Base-by-base conservation (phyloP, 2,888 invertebrate genomes). In the Hydrotaea cyrtoneurina region DNA sequence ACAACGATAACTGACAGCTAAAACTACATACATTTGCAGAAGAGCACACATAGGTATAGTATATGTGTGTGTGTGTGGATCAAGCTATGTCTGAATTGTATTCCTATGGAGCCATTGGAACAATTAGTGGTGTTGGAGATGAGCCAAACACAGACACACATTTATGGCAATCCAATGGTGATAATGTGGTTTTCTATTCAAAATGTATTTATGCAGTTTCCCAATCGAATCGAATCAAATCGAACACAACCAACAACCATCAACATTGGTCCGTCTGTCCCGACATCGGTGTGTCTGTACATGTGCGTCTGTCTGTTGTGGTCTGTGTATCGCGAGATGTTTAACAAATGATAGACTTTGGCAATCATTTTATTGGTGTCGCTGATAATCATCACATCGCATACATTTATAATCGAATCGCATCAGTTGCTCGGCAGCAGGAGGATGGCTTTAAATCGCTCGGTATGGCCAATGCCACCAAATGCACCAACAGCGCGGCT, bases 311-410 rank as follows among this genome's bases (percentile, higher is more conserved):
- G 80, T 87, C 78, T 86, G 87, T 84, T 87, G 86, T 87, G 86
- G 53, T 72, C 69, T 23, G 19, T 36, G 74, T 78, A 53, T 23
- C 57, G 43, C 39, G 66, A 82, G 81, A 82, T 85, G 75, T 82
- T 85, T 59, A 82, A 79, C 82, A 85, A 77, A 82, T 82, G 89
- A 89, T 89, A 88, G 87, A 82, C 85, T 85, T 88, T 89, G 87
- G 89, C 89, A 89, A 90, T 89, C 89, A 89, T 89, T 90, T 90
- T 90, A 90, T 90, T 90, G 89, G 88, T 89, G 89, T 90, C 88
- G 87, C 87, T 88, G 89, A 89, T 90, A 88, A 87, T 85, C 87
- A 89, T 89, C 88, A 46, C 23, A 69, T 74, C 75, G 80, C 83
- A 80, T 86, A 80, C 80, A 80, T 84, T 80, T 55, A 55, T 55